A percentile compares a stretch with the other conserved stretches of the same genome.
These are phyloP conservation scores for Hartigia nigra DNA, from an alignment of 2,888 invertebrate species.

Conservation along the genomic window DNA sequence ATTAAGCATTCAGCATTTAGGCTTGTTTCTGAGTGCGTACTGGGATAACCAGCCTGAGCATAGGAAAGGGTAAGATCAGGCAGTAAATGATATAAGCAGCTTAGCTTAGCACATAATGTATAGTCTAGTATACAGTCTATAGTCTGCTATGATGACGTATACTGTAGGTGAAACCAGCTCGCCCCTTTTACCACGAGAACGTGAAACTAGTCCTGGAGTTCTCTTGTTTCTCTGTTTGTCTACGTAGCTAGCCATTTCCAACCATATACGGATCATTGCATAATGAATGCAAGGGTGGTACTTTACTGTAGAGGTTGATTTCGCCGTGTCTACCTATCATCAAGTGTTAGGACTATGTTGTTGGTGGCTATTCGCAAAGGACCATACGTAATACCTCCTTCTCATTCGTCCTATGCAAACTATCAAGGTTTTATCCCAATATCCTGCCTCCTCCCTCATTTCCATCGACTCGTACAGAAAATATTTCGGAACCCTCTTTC, in stretches of 20 bases:
- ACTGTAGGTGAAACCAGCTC: neutral
- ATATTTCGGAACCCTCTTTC: neutral
- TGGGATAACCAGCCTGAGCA: neutral
- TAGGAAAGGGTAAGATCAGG: neutral
- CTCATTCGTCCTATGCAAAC: neutral
- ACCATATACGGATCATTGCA: neutral
- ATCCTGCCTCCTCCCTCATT: neutral
- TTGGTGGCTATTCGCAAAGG: neutral
- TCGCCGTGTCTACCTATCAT: neutral
- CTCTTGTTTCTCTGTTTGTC: neutral
- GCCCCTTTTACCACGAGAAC: neutral
- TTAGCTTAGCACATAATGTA: neutral
- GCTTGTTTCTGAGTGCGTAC: constrained; percentile 15
- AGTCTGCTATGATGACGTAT: neutral
- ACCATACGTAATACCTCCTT: neutral
- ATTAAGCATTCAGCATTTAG: constrained; percentile 52
- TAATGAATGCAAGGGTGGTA: neutral
- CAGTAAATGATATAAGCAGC: neutral
- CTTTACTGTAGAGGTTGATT: neutral
- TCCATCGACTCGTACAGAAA: constrained; percentile 11
- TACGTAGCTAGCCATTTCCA: neutral
- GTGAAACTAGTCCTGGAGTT: neutral
- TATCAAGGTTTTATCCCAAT: neutral
- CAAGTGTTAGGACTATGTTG: neutral
- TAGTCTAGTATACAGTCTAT: neutral